Evolutionary conservation across 2,113 vertebrate species (phyloP).

Genomic region (Toxostoma redivivum): DNA sequence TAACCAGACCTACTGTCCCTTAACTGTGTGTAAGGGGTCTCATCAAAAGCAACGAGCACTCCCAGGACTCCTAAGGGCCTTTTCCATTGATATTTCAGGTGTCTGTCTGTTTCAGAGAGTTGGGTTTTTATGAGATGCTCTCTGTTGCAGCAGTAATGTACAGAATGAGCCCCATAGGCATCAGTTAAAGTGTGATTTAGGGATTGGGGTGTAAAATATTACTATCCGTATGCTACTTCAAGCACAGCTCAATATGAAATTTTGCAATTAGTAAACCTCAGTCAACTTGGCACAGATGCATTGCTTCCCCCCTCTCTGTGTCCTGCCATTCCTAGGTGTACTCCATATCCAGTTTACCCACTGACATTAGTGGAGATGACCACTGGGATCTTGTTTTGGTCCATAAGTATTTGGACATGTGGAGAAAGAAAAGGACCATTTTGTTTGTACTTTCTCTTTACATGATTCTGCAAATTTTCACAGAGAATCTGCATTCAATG

Average conservation of each 20-base stretch:
- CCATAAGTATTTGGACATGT: neutral
- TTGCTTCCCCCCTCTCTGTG: neutral
- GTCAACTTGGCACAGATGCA: neutral
- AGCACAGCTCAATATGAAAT: neutral
- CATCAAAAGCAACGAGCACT: neutral
- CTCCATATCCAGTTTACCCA: neutral
- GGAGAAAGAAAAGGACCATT: neutral
- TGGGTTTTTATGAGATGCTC: neutral
- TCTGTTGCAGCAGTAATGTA: neutral
- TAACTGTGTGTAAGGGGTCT: neutral
- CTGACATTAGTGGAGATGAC: neutral
- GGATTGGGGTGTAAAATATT: neutral
- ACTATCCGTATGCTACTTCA: neutral
- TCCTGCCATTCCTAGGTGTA: neutral
- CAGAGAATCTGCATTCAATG: neutral
- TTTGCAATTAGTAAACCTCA: neutral
- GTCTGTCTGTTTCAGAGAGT: neutral
- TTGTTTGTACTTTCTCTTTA: neutral
- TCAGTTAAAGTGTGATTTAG: neutral
- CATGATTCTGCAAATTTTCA: neutral
- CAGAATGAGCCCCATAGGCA: neutral
- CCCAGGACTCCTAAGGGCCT: neutral
- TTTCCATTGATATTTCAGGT: neutral
- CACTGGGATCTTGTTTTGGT: neutral
- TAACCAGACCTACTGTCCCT: neutral